Evolutionary conservation across 2,888 invertebrate species (phyloP).

Genomic region (Zelleria hepariella): DNA sequence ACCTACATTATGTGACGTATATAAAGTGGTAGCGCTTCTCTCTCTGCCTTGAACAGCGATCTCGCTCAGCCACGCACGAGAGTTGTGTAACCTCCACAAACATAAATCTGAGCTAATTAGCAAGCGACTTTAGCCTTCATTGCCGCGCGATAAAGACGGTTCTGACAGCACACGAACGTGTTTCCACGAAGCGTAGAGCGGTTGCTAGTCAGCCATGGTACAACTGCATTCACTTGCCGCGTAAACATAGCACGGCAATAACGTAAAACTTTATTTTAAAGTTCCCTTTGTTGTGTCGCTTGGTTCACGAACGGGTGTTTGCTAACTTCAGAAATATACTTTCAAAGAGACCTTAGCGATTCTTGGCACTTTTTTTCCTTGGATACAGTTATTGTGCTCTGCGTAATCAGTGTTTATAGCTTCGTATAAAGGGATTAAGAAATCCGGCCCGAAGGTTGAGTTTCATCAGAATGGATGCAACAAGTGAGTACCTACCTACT

Average conservation of each 20-base stretch:
- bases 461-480: slow-evolving; percentile 65
- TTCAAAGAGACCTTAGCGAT: neutral
- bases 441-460: slow-evolving; percentile 48
- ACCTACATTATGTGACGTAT: slow-evolving; percentile 3
- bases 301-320: neutral
- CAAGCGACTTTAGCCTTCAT: neutral
- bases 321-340: neutral
- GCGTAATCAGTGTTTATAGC: neutral
- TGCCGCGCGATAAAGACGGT: neutral
- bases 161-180: neutral
- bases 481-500: slow-evolving; percentile 42
- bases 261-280: slow-evolving; percentile 20
- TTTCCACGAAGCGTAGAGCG: neutral
- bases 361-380: neutral
- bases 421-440: slow-evolving; percentile 23
- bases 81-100: neutral
- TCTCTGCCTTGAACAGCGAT: neutral
- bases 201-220: neutral
- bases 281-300: neutral
- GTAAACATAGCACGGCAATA: slow-evolving; percentile 45
- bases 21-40: neutral
- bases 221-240: slow-evolving; percentile 56
- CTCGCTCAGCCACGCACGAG: neutral
- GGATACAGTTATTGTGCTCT: neutral
- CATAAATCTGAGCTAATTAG: neutral